Evolutionary conservation across 2,888 invertebrate species (phyloP).

Genomic region (Torymus texanus): DNA sequence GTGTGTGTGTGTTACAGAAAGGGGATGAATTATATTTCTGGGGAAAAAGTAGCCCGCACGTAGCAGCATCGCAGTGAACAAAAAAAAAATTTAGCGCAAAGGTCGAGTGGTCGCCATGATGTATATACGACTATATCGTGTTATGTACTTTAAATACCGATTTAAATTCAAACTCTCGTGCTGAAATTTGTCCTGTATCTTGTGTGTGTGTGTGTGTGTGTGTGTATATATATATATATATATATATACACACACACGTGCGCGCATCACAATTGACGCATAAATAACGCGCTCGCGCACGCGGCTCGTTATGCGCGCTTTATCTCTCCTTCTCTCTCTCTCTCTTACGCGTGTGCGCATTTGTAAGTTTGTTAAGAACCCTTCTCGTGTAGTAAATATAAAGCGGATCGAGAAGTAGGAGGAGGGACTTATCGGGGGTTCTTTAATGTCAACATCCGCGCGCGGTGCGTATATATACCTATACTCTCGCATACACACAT

Average conservation of each 20-base stretch:
- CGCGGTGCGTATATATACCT: not conserved
- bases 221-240: no score
- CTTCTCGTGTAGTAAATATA: constrained; percentile 23
- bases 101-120: not conserved
- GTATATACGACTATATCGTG: no score
- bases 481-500: constrained; percentile 1
- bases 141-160: constrained; percentile 15
- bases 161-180: constrained; percentile 26
- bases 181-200: no score
- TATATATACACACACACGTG: no score
- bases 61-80: not conserved
- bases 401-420: constrained; percentile 11
- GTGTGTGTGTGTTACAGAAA: not conserved
- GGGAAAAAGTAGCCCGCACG: constrained; percentile 13
- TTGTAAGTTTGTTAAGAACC: constrained; percentile 3
- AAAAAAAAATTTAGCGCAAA: constrained; percentile 18
- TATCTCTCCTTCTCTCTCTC: constrained; percentile 3
- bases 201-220: no score
- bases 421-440: constrained; percentile 6
- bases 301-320: not conserved
- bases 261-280: no score
- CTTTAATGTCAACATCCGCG: constrained; percentile 3
- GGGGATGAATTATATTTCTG: constrained; percentile 10
- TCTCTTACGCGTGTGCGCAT: not conserved
- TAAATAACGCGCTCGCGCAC: no score